These are phyloP conservation scores for Athalia cordata DNA, from an alignment of 2,888 invertebrate species.

Conservation along the genomic window DNA sequence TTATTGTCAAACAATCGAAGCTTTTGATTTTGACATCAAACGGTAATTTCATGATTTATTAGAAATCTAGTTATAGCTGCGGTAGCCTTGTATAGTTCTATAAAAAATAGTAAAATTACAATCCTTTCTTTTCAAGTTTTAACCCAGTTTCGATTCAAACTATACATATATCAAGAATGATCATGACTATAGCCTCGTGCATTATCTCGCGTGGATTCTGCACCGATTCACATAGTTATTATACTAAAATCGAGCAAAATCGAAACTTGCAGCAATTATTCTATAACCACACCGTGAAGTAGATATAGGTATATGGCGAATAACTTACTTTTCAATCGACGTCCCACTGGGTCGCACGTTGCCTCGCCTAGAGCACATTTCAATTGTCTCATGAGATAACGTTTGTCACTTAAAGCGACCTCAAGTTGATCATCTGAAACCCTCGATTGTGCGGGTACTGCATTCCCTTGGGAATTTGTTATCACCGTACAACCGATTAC, in stretches of 20 bases:
- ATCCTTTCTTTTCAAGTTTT: slow-evolving; percentile 39
- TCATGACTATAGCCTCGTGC: slow-evolving; percentile 9
- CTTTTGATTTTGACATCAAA: slow-evolving; percentile 7
- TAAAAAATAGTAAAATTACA: slow-evolving; percentile 32
- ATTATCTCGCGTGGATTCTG: slow-evolving; percentile 18
- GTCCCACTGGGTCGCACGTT: slow-evolving; percentile 84
- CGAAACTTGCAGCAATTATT: slow-evolving; percentile 35
- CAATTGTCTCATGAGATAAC: slow-evolving; percentile 82
- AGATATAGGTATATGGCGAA: neutral
- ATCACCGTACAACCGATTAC: slow-evolving; percentile 48
- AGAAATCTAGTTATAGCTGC: slow-evolving; percentile 10
- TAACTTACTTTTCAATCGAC: slow-evolving; percentile 82
- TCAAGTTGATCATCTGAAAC: slow-evolving; percentile 82
- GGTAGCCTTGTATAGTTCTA: slow-evolving; percentile 1
- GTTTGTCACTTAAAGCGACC: slow-evolving; percentile 81
- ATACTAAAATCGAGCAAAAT: slow-evolving; percentile 39
- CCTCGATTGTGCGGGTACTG: slow-evolving; percentile 68
- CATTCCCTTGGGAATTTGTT: neutral
- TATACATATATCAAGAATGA: slow-evolving; percentile 11
- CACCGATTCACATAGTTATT: slow-evolving; percentile 9
- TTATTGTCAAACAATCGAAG: slow-evolving; percentile 11
- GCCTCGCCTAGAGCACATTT: slow-evolving; percentile 85
- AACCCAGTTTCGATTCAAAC: slow-evolving; percentile 38
- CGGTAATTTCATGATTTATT: neutral
- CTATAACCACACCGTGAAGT: slow-evolving; percentile 24